A percentile compares a stretch with the other conserved stretches of the same genome.
phyloP scores from a whole-genome alignment of 2,888 invertebrate genomes.

The Colostygia pectinataria region DNA sequence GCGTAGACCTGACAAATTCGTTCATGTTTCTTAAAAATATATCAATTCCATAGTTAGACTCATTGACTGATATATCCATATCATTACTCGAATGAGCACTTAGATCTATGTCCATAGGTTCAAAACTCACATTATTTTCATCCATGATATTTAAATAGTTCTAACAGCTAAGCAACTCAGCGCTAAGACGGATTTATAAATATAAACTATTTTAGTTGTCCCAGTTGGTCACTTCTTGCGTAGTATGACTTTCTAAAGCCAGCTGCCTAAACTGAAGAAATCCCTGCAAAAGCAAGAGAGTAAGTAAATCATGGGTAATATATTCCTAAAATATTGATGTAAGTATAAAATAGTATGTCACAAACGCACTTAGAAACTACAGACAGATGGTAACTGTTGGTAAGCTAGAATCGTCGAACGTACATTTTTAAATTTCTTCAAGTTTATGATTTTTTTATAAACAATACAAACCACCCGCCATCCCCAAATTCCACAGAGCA shows the following conservation, averaged over 20 bases:
- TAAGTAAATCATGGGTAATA: no score
- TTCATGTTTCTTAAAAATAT: constrained; percentile 11
- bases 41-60: constrained; percentile 27
- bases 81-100: constrained; percentile 57
- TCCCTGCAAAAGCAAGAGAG: background rate
- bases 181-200: background rate
- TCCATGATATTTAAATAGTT: constrained; percentile 35
- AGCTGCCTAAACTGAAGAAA: no score
- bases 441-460: no score
- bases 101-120: constrained; percentile 74
- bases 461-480: no score
- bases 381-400: no score
- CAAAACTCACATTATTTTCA: constrained; percentile 48
- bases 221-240: background rate
- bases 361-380: no score
- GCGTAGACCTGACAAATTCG: constrained; percentile 2
- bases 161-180: background rate
- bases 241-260: background rate
- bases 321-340: no score
- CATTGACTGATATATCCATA: constrained; percentile 60
- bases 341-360: no score
- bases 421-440: no score
- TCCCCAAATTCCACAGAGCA: no score
- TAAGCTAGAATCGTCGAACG: no score
- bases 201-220: constrained; percentile 12